These are phyloP conservation scores for Orestias chungarensis DNA, from an alignment of 2,797 vertebrate species.

Conservation along the genomic window DNA sequence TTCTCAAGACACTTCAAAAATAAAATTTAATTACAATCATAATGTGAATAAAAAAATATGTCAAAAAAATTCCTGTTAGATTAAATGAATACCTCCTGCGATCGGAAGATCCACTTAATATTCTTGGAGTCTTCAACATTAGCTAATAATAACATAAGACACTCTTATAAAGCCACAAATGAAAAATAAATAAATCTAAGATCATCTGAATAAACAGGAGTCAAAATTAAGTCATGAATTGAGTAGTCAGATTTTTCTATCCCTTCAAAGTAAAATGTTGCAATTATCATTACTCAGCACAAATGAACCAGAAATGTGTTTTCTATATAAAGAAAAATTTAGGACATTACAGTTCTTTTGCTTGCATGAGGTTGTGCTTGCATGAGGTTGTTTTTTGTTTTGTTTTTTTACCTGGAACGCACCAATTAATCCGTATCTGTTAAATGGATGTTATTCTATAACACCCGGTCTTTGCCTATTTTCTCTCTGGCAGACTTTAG, in stretches of 20 bases:
- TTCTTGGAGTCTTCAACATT: too few species aligned
- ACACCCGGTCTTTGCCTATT: background rate
- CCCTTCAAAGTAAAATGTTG: background rate
- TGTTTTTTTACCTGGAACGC: background rate
- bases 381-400: background rate
- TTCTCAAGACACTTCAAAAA: too few species aligned
- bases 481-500: too few species aligned
- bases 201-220: background rate
- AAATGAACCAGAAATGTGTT: background rate
- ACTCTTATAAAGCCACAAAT: too few species aligned
- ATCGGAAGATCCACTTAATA: too few species aligned
- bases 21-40: too few species aligned
- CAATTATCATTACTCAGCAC: background rate
- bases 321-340: background rate
- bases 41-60: too few species aligned
- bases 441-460: background rate
- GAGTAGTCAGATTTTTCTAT: background rate
- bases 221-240: background rate
- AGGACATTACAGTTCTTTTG: too few species aligned
- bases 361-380: background rate
- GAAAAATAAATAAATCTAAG: too few species aligned
- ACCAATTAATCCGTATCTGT: background rate
- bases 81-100: too few species aligned
- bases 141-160: too few species aligned
- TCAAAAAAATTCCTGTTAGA: too few species aligned